phyloP scores from a whole-genome alignment of 2,113 vertebrate species.

The Meriones unguiculatus region DNA sequence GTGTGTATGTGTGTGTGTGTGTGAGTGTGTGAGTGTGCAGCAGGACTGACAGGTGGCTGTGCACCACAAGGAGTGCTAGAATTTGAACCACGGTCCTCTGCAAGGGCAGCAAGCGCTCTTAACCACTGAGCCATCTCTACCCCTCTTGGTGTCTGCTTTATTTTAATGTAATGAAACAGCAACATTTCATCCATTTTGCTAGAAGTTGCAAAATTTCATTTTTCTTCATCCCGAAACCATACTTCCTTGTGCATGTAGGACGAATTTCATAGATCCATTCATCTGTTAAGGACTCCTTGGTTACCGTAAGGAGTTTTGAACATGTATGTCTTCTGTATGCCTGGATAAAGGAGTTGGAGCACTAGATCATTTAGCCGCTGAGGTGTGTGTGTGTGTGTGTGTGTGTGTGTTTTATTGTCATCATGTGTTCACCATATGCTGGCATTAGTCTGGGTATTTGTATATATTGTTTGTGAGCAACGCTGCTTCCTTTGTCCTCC shows the following conservation, averaged over 20 bases:
- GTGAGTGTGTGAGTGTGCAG: not conserved
- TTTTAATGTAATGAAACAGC: not conserved
- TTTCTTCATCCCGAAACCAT: not conserved
- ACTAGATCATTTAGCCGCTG: not conserved
- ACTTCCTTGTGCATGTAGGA: not conserved
- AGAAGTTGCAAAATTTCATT: not conserved
- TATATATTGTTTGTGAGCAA: not conserved
- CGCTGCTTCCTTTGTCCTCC: not conserved
- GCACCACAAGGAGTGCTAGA: not conserved
- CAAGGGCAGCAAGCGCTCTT: not conserved
- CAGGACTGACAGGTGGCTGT: not conserved
- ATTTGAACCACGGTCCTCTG: not conserved
- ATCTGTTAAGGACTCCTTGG: not conserved
- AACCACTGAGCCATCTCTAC: not conserved
- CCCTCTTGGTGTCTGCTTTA: not conserved
- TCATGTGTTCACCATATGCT: not conserved
- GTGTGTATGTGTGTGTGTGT: not conserved
- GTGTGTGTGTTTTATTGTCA: not conserved
- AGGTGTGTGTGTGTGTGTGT: not conserved
- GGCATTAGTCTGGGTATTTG: not conserved
- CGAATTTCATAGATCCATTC: no score
- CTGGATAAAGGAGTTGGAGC: not conserved
- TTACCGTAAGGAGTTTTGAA: not conserved
- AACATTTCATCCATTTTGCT: not conserved
- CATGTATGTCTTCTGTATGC: not conserved